A percentile compares a stretch with the other conserved stretches of the same genome.
Evolutionary conservation across 2,113 vertebrate species (phyloP).

Genomic region (Loxodonta africana): DNA sequence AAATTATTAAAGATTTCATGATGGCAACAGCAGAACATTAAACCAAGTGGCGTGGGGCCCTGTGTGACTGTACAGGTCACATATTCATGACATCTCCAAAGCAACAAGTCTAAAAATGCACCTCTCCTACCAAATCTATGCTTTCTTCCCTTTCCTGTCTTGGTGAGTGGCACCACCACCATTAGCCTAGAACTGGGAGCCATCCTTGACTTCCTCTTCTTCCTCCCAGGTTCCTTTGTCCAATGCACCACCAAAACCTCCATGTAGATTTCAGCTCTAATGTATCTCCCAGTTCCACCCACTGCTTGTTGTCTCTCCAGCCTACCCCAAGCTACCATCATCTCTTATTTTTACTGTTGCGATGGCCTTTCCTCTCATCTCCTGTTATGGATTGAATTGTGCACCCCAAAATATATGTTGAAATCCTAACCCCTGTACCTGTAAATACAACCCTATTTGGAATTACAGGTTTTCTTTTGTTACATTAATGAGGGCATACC

Average conservation of each 20-base stretch:
- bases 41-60: background rate
- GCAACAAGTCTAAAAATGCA: background rate
- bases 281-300: background rate
- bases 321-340: accelerated
- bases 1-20: background rate
- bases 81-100: background rate
- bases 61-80: accelerated
- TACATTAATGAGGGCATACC: background rate
- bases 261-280: background rate
- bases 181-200: background rate
- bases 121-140: too few species aligned
- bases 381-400: background rate
- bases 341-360: background rate
- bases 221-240: accelerated
- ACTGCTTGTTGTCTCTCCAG: background rate
- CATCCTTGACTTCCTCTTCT: background rate
- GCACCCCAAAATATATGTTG: background rate
- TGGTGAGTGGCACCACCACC: background rate
- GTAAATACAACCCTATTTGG: background rate
- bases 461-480: background rate
- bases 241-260: background rate
- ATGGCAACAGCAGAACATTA: background rate
- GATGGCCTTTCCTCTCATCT: background rate
- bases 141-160: background rate
- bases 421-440: background rate